A percentile compares a stretch with the other conserved stretches of the same genome.
These are phyloP conservation scores for Brachyhypopomus gauderio DNA, from an alignment of 2,113 vertebrate species.

Conservation along the genomic window DNA sequence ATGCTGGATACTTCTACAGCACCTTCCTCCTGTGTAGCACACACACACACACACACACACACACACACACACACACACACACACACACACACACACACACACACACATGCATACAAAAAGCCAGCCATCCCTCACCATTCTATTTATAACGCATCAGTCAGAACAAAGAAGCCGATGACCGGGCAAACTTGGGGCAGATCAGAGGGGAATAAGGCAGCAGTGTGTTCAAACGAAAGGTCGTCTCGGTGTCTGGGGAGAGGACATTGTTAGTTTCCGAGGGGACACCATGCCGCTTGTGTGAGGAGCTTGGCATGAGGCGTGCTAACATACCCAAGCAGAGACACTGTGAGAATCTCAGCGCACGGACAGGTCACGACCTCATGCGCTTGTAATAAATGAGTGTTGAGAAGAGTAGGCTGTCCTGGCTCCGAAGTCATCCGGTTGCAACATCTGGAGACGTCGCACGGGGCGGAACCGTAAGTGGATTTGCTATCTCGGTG, in stretches of 20 bases:
- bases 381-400: constrained; percentile 8
- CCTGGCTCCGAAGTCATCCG: constrained; percentile 22
- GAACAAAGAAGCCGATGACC: constrained; percentile 8
- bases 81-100: constrained; percentile 26
- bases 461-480: constrained; percentile 7
- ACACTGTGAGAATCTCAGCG: constrained; percentile 18
- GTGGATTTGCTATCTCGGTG: not conserved
- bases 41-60: constrained; percentile 25
- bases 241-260: not conserved
- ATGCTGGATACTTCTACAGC: constrained; percentile 35
- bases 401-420: constrained; percentile 44
- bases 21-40: constrained; percentile 37
- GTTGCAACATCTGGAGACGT: constrained; percentile 28
- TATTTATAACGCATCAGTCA: constrained; percentile 7
- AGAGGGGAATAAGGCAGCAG: constrained; percentile 28
- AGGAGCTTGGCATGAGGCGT: not conserved
- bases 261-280: not conserved
- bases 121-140: constrained; percentile 4
- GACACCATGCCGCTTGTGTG: constrained; percentile 21
- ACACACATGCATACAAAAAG: constrained; percentile 17
- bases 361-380: constrained; percentile 19
- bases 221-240: constrained; percentile 16
- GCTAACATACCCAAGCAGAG: not conserved
- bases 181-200: constrained; percentile 11
- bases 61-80: constrained; percentile 17